phyloP scores from a whole-genome alignment of 2,797 vertebrate genomes.

The Aldrovandia affinis region DNA sequence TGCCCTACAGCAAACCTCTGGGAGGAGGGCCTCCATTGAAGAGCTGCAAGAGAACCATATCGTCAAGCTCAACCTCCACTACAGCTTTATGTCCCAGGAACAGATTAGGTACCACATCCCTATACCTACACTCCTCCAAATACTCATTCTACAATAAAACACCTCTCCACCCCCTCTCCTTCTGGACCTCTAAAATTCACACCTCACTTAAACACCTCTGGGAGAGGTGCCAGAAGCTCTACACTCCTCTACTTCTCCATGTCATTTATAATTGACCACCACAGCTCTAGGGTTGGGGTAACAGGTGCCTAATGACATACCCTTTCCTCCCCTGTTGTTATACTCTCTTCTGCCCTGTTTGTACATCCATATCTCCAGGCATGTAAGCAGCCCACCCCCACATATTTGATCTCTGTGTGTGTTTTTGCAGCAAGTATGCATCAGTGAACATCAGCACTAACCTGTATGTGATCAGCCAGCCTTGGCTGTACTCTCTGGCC shows the following conservation, averaged over 20 bases:
- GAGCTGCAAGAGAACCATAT: constrained; percentile 72
- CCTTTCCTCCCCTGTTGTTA: neutral
- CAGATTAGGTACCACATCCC: constrained; percentile 75
- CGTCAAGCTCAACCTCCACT: constrained; percentile 80
- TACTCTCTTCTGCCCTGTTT: neutral
- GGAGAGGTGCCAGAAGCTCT: neutral
- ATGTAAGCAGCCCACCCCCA: neutral
- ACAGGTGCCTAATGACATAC: neutral
- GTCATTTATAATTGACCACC: neutral
- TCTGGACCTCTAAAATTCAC: neutral
- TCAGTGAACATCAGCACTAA: constrained; percentile 88
- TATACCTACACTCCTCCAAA: neutral
- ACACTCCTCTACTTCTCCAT: neutral
- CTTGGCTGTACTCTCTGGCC: constrained; percentile 90
- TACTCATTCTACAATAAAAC: neutral
- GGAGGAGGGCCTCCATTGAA: constrained; percentile 69
- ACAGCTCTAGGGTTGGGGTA: neutral
- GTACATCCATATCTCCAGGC: neutral
- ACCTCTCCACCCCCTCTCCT: neutral
- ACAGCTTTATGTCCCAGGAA: constrained; percentile 80
- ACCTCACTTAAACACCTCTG: neutral
- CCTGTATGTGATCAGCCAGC: constrained; percentile 85
- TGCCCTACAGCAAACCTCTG: constrained; percentile 78
- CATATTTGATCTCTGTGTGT: neutral
- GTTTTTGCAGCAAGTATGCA: constrained; percentile 70